Evolutionary conservation across 2,797 vertebrate genomes (phyloP).

Genomic region (Sebastes iracundus): DNA sequence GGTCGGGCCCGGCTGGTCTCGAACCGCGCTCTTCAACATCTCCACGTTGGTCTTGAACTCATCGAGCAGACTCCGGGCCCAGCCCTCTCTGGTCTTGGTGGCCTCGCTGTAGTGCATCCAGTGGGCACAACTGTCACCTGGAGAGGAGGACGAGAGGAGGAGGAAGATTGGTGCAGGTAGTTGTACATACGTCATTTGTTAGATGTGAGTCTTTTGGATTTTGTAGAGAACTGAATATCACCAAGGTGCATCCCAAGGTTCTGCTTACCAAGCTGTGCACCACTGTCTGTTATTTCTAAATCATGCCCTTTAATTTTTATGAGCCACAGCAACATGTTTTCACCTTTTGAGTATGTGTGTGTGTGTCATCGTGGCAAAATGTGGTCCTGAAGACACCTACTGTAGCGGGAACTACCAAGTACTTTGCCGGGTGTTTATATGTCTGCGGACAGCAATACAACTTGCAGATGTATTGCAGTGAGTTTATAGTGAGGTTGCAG

Average conservation of each 20-base stretch:
- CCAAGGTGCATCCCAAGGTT: background rate
- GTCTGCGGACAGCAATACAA: background rate
- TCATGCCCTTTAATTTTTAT: too few relatives aligned
- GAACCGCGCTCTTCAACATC: conserved; percentile 90
- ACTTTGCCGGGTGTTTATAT: too few relatives aligned
- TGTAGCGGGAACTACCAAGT: too few relatives aligned
- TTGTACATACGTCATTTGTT: background rate
- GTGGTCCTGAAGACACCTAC: rapidly evolving
- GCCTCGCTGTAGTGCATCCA: conserved; percentile 98
- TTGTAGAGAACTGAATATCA: background rate
- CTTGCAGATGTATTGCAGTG: background rate
- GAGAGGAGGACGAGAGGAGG: background rate
- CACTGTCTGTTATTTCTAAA: too few relatives aligned
- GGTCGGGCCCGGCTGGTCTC: conserved; percentile 83
- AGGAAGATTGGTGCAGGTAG: background rate
- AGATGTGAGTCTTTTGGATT: background rate
- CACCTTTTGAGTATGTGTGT: rapidly evolving
- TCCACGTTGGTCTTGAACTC: conserved; percentile 96
- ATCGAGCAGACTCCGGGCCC: conserved; percentile 90
- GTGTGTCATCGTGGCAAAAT: too few relatives aligned
- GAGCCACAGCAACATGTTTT: too few relatives aligned
- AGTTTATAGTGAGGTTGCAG: background rate
- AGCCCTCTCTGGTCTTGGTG: conserved; percentile 91
- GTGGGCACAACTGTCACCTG: conserved; percentile 92
- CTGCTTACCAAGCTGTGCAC: rapidly evolving